Percentiles rank a stretch among this genome's conserved stretches.
Conservation (phyloP, 2,113 vertebrate genomes). For the Rhineura floridana region DNA sequence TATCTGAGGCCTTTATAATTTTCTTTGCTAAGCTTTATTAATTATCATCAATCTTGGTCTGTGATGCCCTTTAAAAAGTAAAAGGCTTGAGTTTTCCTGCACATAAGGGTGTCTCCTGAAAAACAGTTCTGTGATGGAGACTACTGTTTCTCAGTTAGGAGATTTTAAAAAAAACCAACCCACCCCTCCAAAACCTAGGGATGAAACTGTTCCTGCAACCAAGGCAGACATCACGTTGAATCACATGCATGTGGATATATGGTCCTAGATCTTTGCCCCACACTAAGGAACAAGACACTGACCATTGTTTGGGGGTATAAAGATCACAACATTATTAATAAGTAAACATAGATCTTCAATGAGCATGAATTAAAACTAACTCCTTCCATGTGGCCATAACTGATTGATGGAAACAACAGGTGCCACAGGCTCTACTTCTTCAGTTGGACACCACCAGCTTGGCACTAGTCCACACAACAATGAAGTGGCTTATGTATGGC, state of each 20-base stretch:
- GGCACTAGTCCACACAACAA: too few relatives aligned
- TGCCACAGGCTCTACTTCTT: too few relatives aligned
- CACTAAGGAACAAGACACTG: too few relatives aligned
- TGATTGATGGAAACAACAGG: too few relatives aligned
- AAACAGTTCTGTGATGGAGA: conserved; percentile 7
- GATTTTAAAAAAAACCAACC: not conserved
- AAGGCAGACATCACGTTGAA: not conserved
- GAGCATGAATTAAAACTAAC: too few relatives aligned
- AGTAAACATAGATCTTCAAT: too few relatives aligned
- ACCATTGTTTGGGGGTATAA: too few relatives aligned
- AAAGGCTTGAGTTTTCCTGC: not conserved
- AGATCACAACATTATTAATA: too few relatives aligned
- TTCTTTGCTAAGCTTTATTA: conserved; percentile 21
- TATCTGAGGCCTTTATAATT: not conserved
- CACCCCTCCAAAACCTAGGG: not conserved
- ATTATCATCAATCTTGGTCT: conserved; percentile 23
- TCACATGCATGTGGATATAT: not conserved
- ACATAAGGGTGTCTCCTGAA: not conserved
- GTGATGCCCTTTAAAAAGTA: not conserved
- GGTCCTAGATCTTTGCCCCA: not conserved
- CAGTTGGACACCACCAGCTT: too few relatives aligned
- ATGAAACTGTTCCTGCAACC: conserved; percentile 6
- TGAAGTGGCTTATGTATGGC: too few relatives aligned
- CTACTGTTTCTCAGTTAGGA: not conserved
- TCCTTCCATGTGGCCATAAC: too few relatives aligned